Evolutionary conservation across 2,113 vertebrate species (phyloP), one percentile per base, ranked within the genome.

Genomic region (Elanoides forficatus): DNA sequence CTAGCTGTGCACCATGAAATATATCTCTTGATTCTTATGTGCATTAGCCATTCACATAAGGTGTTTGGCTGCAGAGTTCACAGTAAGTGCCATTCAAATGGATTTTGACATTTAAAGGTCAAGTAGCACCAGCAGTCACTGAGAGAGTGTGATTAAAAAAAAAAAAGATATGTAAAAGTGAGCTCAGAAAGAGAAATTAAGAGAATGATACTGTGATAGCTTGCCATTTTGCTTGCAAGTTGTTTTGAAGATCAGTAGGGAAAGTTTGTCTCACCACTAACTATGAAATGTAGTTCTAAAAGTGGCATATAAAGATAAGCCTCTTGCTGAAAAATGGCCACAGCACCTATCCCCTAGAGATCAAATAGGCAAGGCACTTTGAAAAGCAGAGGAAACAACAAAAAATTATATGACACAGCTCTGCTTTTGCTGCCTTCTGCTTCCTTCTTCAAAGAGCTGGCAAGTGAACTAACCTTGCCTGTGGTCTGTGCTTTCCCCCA

Each of bases 21-120:
- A 11, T 6, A 38, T 40, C 47, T 78, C 56, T 78, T 76, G 66
- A 83, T 93, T 95, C 81, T 87, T 56, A 42, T 15, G 15, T 90
- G 18, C 65, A 88, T 86, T 78, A 85, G 52, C 84, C 74, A 60
- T 81, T 88, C 89, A 78, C 60, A 52, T 29, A 27, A 21, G 66
- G 40, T 83, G 3, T n/a, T 34, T 34, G 48, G 86, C 32, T 87
- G 62, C 66, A 78, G 65, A 85, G 50, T 78, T 92, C 84, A 52
- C 68, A 84, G 74, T 27, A 86, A 83, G 81, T 40, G 12, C 63
- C 52, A 52, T 82, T 93, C 66, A 83, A 81, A 70, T 60, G 50
- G 65, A 75, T 95, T 93, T 88, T 97, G 91, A 79, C 83, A 92
- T 97, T 97, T 95, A 96, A 97, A 97, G 81, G 76, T 95, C 88